phyloP scores from a whole-genome alignment of 2,888 invertebrate genomes.

The Eupithecia tripunctaria region DNA sequence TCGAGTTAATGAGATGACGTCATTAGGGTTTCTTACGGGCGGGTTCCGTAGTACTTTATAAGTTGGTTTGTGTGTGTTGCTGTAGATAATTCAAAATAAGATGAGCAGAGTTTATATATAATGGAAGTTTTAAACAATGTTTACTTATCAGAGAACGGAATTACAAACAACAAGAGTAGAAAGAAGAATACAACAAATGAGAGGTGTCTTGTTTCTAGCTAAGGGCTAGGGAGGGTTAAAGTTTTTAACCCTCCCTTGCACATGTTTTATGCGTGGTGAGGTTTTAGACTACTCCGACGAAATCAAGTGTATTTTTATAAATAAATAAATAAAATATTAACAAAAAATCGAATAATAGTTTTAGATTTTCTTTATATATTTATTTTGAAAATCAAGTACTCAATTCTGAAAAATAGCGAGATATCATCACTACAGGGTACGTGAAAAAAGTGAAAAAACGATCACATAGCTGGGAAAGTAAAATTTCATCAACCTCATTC shows the following conservation, averaged over 20 bases:
- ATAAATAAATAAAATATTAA: too few species aligned
- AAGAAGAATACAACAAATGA: neutral
- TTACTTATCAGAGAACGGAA: neutral
- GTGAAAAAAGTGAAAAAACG: neutral
- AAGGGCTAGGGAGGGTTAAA: too few species aligned
- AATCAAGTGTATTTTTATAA: too few species aligned
- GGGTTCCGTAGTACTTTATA: neutral
- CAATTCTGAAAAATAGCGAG: too few species aligned
- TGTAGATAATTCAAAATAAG: neutral
- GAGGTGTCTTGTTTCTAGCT: too few species aligned
- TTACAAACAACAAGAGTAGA: neutral
- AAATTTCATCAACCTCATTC: neutral
- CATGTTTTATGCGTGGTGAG: too few species aligned
- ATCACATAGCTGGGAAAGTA: neutral
- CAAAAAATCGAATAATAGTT: too few species aligned
- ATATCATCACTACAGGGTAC: too few species aligned
- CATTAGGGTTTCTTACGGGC: conserved; percentile 16
- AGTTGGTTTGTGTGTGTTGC: neutral
- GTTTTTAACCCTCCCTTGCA: too few species aligned
- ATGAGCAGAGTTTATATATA: neutral
- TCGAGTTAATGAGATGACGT: conserved; percentile 63
- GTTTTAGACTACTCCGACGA: too few species aligned
- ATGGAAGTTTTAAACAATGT: neutral
- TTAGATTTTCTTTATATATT: too few species aligned
- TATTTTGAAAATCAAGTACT: too few species aligned